Percentiles rank a stretch among this genome's conserved stretches.
phyloP scores from a whole-genome alignment of 2,888 invertebrate species.

The Polyommatus iphigenia region DNA sequence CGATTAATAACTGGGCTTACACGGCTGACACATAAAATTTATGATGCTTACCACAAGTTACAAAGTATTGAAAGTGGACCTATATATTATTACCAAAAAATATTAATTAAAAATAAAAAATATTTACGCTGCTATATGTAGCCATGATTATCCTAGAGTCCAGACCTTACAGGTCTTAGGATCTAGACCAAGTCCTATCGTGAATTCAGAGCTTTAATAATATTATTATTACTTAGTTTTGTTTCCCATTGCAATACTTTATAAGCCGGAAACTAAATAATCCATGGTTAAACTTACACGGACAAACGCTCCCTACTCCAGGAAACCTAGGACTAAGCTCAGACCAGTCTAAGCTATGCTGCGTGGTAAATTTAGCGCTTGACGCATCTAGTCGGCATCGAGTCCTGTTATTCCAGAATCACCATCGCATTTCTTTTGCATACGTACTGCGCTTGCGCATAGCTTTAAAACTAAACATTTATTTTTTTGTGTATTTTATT shows the following conservation, averaged over 20 bases:
- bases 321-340: constrained; percentile 39
- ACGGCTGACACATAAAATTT: neutral
- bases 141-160: no score
- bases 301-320: constrained; percentile 37
- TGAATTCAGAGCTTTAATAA: no score
- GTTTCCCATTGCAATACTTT: neutral
- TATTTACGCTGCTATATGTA: no score
- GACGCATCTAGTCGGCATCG: constrained; percentile 38
- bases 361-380: constrained; percentile 43
- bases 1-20: neutral
- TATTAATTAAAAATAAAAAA: neutral
- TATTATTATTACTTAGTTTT: no score
- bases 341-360: constrained; percentile 38
- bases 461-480: neutral
- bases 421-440: constrained; percentile 15
- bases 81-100: neutral
- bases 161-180: no score
- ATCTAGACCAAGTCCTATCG: no score
- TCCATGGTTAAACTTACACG: neutral
- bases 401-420: constrained; percentile 36
- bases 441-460: neutral
- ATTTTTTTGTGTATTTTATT: neutral
- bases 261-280: neutral
- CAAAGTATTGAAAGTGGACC: neutral
- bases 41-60: neutral